phyloP scores from a whole-genome alignment of 2,797 vertebrate genomes.

The Melanotaenia nigrans region DNA sequence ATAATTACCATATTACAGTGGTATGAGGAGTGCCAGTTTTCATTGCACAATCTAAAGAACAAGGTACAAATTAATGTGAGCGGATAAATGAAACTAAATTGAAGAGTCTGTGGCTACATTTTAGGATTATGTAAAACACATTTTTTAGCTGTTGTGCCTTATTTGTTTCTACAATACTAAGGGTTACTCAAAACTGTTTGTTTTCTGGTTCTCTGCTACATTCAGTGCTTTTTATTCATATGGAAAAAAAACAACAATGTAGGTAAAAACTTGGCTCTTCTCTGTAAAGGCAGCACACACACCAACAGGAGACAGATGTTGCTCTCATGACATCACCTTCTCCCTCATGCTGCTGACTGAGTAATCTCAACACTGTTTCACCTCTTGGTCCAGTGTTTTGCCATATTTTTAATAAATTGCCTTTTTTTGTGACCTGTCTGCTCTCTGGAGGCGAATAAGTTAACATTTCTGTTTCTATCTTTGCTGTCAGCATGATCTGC shows the following conservation, averaged over 20 bases:
- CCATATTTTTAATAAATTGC: constrained; percentile 46
- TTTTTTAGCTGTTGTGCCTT: too few species aligned
- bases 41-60: neutral
- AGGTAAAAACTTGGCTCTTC: constrained; percentile 25
- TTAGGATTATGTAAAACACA: neutral
- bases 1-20: neutral
- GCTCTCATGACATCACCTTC: constrained; percentile 58
- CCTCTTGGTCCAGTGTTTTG: constrained; percentile 35
- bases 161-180: neutral
- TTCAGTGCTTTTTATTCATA: constrained; percentile 6
- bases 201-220: constrained; percentile 11
- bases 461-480: constrained; percentile 50
- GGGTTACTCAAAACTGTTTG: neutral
- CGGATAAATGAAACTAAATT: neutral
- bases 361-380: constrained; percentile 53
- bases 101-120: neutral
- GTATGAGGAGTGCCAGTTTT: neutral
- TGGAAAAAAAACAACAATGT: constrained; percentile 25
- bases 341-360: constrained; percentile 39
- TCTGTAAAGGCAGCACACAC: constrained; percentile 38
- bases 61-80: neutral
- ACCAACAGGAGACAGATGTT: constrained; percentile 78
- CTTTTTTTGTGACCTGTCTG: constrained; percentile 32
- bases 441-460: constrained; percentile 33
- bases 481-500: constrained; percentile 39